Base-by-base conservation (phyloP, 2,888 invertebrate genomes). In the Nymphalis urticae region DNA sequence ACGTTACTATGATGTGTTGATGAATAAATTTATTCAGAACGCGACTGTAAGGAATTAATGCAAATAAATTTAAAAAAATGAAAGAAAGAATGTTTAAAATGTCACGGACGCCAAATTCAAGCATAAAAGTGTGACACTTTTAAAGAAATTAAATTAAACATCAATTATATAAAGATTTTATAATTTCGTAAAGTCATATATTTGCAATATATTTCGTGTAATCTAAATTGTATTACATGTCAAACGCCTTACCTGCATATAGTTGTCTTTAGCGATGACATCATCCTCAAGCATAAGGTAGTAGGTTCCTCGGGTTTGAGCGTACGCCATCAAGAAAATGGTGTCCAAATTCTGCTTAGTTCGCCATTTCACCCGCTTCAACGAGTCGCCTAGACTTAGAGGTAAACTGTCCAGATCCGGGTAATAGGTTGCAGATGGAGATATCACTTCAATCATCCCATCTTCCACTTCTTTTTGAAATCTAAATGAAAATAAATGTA, bases 261-360 rank as follows among this genome's bases (percentile, higher is more conserved):
- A 98, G 70, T 96, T 95, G 1, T 95, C 94, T 82, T 97, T 97
- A 0, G 98, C 97, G 48, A 98, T 90, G 64, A 99, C 97, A 82
- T 99, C 98, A 82, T 99, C 98, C 87, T 99, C 98, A 10, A 99
- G 90, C 94, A 98, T 97, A 21, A 98, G 94, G 83, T 98, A 99
- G 86, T 97, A 98, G 0, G 95, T 95, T 69, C 97, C 98, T 83
- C 96, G 96, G 0, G 96, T 94, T 79, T 97, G 96, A 0, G 97
- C 97, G 82, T 98, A 98, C 68, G 98, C 96, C 98, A 99, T 99
- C 17, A 99, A 93, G 85, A 96, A 99, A 0, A 98, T 96, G 81
- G 96, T 97, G 85, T 99, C 98, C 68, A 98, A 91, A 85, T 98
- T 98, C 85, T 99, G 98, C 81, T 99, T 99, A 5, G 98, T 97